phyloP scores from a whole-genome alignment of 2,113 vertebrate genomes.

The Chloropsis hardwickii region DNA sequence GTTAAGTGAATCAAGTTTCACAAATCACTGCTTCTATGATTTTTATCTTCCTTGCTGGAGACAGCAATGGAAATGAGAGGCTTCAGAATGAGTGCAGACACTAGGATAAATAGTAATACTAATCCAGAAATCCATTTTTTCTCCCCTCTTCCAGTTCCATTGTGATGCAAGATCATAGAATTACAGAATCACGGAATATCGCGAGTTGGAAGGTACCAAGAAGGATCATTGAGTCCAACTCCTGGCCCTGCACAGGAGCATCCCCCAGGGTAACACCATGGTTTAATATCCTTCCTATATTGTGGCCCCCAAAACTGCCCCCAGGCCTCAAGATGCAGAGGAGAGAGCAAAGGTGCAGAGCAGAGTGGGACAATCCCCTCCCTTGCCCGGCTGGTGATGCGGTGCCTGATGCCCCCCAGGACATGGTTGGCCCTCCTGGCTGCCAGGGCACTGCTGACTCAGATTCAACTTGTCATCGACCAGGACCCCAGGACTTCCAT shows the following conservation, averaged over 20 bases:
- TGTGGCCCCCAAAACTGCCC: not conserved
- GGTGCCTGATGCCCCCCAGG: not conserved
- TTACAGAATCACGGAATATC: not conserved
- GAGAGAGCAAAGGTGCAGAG: not conserved
- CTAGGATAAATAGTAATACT: not conserved
- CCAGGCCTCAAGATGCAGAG: not conserved
- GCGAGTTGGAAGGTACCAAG: accelerated
- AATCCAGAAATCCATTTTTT: not conserved
- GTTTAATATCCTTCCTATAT: not conserved
- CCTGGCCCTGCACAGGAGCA: not conserved
- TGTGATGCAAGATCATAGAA: not conserved
- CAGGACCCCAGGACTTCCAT: not conserved
- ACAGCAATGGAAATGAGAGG: not conserved
- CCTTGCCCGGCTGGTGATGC: accelerated
- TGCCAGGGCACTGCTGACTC: not conserved
- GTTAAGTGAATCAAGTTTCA: not conserved
- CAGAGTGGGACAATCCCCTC: not conserved
- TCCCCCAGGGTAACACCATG: not conserved
- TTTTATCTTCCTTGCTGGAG: not conserved
- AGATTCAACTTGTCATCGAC: accelerated
- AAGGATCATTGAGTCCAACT: not conserved
- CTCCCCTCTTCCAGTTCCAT: not conserved
- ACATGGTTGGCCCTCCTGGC: accelerated
- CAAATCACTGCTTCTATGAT: not conserved
- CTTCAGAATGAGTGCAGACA: not conserved